Base-by-base conservation (phyloP, 1,140 invertebrate genomes). In the Mactra quadrangularis region DNA sequence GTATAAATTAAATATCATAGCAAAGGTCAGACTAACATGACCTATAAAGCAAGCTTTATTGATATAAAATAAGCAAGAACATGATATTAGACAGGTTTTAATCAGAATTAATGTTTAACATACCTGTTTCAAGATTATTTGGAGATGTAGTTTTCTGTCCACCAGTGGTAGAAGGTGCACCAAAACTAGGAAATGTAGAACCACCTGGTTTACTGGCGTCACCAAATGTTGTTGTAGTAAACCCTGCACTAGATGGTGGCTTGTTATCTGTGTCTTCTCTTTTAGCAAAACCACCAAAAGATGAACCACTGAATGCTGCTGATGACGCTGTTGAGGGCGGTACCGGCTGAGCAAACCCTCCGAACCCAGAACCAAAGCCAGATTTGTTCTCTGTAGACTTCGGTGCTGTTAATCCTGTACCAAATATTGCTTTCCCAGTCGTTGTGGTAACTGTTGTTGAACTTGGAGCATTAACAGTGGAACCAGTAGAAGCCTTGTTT, bases 181-280 rank as follows among this genome's bases (percentile, higher is more conserved):
- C 38, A 74, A 29, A 59, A 45, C 45, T 85, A 45, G 70, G 45
- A 29, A 9, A 38, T 2, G 31, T 9, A 50, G 60, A n/a, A 35
- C 50, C 62, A 6, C 33, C 27, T 27, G 74, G 27, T n/a, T n/a
- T n/a, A 62, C 25, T 64, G 15, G 82, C n/a, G 22, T 57, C 74
- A 53, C 38, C n/a, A 57, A 74, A 71, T 15, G 22, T 31, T 47
- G 9, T 3, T 6, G 41, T 52, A 15, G 38, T 41, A 68, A 68
- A 68, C 29, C 66, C 64, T 50, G 66, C 22, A 29, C 33, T 41
- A 50, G 41, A 50, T 29, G 71, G 41, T 57, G 57, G 27, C 15
- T 57, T 66, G 22, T 66, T 9, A 17, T 62, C 55, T 50, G 74
- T n/a, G 60, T 57, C 29, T 64, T 66, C 31, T 33, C 57, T 1